Percentiles rank a stretch among this genome's conserved stretches.
phyloP scores from a whole-genome alignment of 1,140 invertebrate species.

The Coptotermes formosanus region DNA sequence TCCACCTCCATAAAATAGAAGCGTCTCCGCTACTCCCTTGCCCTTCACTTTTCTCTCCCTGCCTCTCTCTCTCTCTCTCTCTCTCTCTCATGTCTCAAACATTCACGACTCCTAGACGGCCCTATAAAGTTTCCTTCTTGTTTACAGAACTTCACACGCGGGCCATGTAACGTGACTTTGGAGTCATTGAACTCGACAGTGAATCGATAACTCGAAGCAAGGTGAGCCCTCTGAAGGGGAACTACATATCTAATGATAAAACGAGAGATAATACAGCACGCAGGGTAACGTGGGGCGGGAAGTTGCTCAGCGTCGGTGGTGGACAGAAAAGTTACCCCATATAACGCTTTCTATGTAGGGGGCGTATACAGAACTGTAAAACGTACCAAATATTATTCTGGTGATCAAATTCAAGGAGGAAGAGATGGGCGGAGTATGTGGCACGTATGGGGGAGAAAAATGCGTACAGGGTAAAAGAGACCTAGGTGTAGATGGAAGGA shows the following conservation, averaged over 20 bases:
- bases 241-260: neutral
- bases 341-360: too few relatives aligned
- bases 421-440: too few relatives aligned
- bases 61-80: neutral
- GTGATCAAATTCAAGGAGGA: too few relatives aligned
- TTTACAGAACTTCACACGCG: neutral
- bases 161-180: neutral
- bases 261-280: neutral
- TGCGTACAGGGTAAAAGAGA: too few relatives aligned
- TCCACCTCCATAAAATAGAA: too few relatives aligned
- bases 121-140: neutral
- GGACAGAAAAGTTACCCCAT: too few relatives aligned
- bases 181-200: neutral
- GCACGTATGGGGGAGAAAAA: too few relatives aligned
- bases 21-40: neutral
- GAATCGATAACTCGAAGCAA: neutral
- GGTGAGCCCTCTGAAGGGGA: neutral
- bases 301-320: too few relatives aligned
- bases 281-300: too few relatives aligned
- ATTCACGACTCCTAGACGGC: neutral
- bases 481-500: too few relatives aligned
- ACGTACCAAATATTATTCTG: too few relatives aligned
- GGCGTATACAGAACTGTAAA: too few relatives aligned
- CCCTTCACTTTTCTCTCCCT: neutral
- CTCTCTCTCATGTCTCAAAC: neutral